A percentile compares a stretch with the other conserved stretches of the same genome.
These are phyloP conservation scores for Sepioteuthis lessoniana DNA, from an alignment of 2,888 invertebrate species.

Conservation along the genomic window DNA sequence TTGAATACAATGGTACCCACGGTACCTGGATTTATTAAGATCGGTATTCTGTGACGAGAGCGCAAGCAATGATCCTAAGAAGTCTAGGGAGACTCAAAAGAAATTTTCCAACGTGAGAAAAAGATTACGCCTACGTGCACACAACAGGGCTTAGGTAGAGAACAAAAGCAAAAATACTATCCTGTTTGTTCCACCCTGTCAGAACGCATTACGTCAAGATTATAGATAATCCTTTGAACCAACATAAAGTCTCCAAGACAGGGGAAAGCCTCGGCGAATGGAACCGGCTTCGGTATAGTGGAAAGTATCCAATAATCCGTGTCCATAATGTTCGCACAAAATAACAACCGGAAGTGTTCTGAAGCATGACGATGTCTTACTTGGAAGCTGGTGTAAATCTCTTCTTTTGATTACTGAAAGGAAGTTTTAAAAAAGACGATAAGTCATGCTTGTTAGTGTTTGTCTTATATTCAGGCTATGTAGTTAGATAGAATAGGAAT, in stretches of 20 bases:
- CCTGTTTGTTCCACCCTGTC: neutral
- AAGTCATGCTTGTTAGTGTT: neutral
- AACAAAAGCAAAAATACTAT: neutral
- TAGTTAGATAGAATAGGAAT: too few species aligned
- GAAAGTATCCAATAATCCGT: neutral
- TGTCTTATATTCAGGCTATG: too few species aligned
- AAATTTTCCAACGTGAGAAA: neutral
- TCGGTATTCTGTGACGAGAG: neutral
- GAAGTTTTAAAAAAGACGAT: neutral
- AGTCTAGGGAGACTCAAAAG: neutral
- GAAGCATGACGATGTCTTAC: neutral
- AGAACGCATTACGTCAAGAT: neutral
- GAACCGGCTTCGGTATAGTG: neutral
- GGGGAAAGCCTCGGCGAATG: neutral
- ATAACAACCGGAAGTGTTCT: neutral
- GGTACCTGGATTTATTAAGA: neutral
- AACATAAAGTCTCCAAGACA: neutral
- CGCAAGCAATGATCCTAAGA: neutral
- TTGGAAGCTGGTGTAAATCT: neutral
- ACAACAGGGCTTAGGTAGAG: neutral
- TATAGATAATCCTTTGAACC: neutral
- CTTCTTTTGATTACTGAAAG: neutral
- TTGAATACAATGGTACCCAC: neutral
- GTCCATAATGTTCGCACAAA: neutral
- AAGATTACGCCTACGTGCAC: neutral